Evolutionary conservation across 2,888 invertebrate genomes (phyloP), one percentile per base, ranked within the genome.

Genomic region (Idaea biselata): DNA sequence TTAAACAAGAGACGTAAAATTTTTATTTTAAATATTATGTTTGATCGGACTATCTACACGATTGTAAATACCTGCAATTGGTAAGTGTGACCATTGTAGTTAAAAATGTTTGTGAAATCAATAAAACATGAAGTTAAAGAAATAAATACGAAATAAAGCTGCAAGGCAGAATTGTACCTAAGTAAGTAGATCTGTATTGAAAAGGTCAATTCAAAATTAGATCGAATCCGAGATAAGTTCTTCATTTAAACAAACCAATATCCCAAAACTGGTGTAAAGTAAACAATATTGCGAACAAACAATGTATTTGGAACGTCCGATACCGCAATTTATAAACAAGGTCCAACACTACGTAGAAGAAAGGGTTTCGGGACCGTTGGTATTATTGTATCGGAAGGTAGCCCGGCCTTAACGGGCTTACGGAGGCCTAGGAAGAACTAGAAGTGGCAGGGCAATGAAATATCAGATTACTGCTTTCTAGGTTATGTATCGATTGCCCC

Each of bases 331-430:
- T 89, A 90, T 88, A 89, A 85, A 82, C 80, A 81, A 81, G 77
- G 82, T 81, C 77, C 68, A 65, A 58, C 65, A 65, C 75, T 73
- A 70, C 73, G 73, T 73, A 70, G 75, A 86, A 85, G 89, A 86
- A 89, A 90, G 90, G 90, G 90, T 89, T 84, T 60, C 18, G 81
- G 79, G 63, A 78, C 80, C 77, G 82, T 82, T 74, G 79, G 82
- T 88, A 91, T 91, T 91, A 91, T 92, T 92, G 91, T 92, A 90
- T 91, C 86, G 89, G 88, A 89, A 91, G 92, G 91, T 89, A 78
- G 87, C 89, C 84, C 82, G 78, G 86, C 79, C 87, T 87, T 88
- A 88, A 86, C 87, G 80, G 83, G 80, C 82, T 83, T 81, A 78
- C 72, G 63, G 60, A 64, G 70, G 5, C n/a, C n/a, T 73, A 68